Percentiles rank a stretch among this genome's conserved stretches.
Evolutionary conservation across 2,888 invertebrate genomes (phyloP).

Genomic region (Nomada fabriciana): DNA sequence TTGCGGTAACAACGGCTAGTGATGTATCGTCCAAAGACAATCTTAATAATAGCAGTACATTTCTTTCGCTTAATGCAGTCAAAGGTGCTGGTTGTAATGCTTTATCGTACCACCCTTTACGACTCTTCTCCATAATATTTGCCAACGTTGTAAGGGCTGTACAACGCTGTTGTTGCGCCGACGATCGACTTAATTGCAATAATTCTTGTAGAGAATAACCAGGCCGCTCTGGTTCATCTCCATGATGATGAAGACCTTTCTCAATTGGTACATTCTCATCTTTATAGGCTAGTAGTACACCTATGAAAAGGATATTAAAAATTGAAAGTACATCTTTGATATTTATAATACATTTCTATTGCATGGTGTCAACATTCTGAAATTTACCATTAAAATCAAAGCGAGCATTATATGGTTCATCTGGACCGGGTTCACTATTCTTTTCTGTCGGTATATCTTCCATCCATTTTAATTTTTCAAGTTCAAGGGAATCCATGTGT

Average conservation of each 20-base stretch:
- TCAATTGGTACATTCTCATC: conserved; percentile 86
- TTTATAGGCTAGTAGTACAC: conserved; percentile 90
- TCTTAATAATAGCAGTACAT: conserved; percentile 91
- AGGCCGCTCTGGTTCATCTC: conserved; percentile 95
- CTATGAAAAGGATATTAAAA: conserved; percentile 68
- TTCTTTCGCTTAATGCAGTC: conserved; percentile 87
- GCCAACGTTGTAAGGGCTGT: conserved; percentile 92
- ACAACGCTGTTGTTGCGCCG: conserved; percentile 93
- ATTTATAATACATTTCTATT: neutral
- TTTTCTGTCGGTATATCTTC: conserved; percentile 87
- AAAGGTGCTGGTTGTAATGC: conserved; percentile 90
- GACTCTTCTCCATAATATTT: conserved; percentile 90
- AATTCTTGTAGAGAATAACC: conserved; percentile 96
- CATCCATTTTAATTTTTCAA: conserved; percentile 96
- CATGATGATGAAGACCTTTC: conserved; percentile 95
- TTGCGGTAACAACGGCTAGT: conserved; percentile 90
- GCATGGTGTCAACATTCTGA: neutral
- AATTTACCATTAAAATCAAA: conserved; percentile 91
- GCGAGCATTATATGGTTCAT: conserved; percentile 90
- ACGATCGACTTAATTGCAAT: conserved; percentile 91
- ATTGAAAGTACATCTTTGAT: neutral
- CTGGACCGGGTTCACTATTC: conserved; percentile 81
- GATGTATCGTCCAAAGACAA: conserved; percentile 95
- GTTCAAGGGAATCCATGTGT: conserved; percentile 94
- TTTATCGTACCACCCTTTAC: conserved; percentile 91